Percentiles rank a stretch among this genome's conserved stretches.
Conservation (phyloP, 2,797 vertebrate species). For the Lutjanus argentimaculatus region DNA sequence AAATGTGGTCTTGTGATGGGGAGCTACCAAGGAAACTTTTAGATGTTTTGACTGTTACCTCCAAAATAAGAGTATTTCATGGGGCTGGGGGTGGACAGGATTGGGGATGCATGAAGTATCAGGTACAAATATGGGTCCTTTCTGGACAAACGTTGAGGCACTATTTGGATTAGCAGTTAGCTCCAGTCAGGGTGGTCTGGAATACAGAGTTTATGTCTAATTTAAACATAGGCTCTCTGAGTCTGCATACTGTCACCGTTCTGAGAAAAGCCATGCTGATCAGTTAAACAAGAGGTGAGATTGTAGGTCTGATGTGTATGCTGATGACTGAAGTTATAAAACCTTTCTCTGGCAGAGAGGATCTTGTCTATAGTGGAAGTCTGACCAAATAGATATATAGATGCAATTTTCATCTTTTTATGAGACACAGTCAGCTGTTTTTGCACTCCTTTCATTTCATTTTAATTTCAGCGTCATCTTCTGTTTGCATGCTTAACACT, state of each 20-base stretch:
- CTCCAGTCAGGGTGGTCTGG: constrained; percentile 75
- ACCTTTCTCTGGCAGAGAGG: constrained; percentile 9
- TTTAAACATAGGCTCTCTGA: constrained; percentile 68
- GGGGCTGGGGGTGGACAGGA: neutral
- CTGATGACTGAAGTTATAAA: constrained; percentile 18
- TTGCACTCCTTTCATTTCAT: too few species aligned
- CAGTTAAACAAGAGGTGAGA: constrained; percentile 42
- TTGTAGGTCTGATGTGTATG: neutral
- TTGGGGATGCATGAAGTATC: constrained; percentile 11
- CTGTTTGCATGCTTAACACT: too few species aligned
- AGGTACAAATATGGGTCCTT: constrained; percentile 63
- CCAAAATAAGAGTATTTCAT: constrained; percentile 22
- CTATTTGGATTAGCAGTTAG: constrained; percentile 69
- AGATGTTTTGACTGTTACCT: constrained; percentile 22
- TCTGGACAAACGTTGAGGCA: constrained; percentile 34
- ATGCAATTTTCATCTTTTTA: constrained; percentile 15
- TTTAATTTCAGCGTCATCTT: too few species aligned
- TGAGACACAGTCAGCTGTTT: constrained; percentile 3
- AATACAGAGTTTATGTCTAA: constrained; percentile 67
- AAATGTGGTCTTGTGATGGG: constrained; percentile 16
- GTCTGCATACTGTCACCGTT: constrained; percentile 64
- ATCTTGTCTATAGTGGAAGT: constrained; percentile 16
- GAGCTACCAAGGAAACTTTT: constrained; percentile 21
- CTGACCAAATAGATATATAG: neutral
- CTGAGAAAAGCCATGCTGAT: constrained; percentile 49